Base-by-base conservation (phyloP, 2,113 vertebrate genomes). In the Orycteropus afer region DNA sequence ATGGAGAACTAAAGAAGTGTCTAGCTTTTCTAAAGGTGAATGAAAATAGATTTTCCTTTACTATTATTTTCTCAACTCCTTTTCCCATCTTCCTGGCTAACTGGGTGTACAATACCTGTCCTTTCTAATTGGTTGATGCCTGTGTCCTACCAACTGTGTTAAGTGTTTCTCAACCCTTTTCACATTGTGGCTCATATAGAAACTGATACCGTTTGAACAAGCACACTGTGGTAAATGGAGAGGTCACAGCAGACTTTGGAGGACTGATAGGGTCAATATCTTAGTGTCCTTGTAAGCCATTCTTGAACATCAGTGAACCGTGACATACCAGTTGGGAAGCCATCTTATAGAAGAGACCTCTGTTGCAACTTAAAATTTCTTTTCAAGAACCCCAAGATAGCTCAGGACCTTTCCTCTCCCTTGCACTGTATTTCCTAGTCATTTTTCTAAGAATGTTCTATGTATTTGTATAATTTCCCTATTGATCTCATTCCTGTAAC, bases 11-110 rank as follows among this genome's bases (percentile, higher is more conserved):
- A 53, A 99, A 98, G 98, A 99, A 98, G 96, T 98, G 98, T 57
- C 98, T 99, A 88, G 98, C 98, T 93, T 97, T 98, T 93, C 97
- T 98, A 76, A 99, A 99, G 98, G 99, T 99, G 94, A 97, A 97
- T 94, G 9, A 93, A n/a, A 93, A 93, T 57, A 17, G 13, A 61
- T 87, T 93, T 89, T 89, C 67, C 77, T 37, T 78, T 90, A 81
- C 55, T 76, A 90, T 71, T 92, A 88, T 92, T 88, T 92, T 92
- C 34, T 87, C 42, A 84, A 29, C 65, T 90, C 55, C 49, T 63
- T 82, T 93, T 79, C 78, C 25, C n/a, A 73, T 94, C 37, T 83
- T 9, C 74, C 42, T 57, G 73, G 14, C n/a, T 61, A 34, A 42
- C 65, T 67, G 32, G 65, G 34, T n/a, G n/a, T 18, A 40, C 37